Base-by-base conservation (phyloP, 2,888 invertebrate genomes). In the Alloplasta piceator region DNA sequence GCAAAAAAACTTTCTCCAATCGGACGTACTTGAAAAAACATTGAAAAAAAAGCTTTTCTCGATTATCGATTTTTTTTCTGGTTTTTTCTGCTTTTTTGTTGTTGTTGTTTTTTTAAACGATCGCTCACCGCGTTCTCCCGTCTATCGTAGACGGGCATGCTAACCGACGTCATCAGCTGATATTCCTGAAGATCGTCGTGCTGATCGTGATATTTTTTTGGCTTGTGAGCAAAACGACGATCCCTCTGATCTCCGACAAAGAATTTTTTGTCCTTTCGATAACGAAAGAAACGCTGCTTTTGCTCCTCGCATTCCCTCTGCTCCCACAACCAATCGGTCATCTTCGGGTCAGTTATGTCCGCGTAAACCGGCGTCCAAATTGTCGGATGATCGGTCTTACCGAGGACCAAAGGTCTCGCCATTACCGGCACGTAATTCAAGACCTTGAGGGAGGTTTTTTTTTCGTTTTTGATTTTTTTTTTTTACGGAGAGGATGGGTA, bases 281-380 rank as follows among this genome's bases (percentile, higher is more conserved):
- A 96, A 79, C 94, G 95, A 89, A 95, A 93, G 85, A 96, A 96
- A 9, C 96, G 94, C 85, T 96, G 95, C 85, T 95, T 95, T 89
- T 98, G 98, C 84, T 96, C 95, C 41, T 95, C 95, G 87, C 96
- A 94, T 89, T 97, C 97, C 48, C 96, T 94, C 86, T 96, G 95
- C 85, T 97, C 97, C 98, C 98, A 98, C 52, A 97, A 93, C 95
- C 97, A 98, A 88, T 98, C 97, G 10, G 98, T 97, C 91, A 98
- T 95, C 93, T 97, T 97, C 0, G 97, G 97, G 93, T 98, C 97
- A 86, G 97, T 96, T 72, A 97, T 95, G 91, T 99, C 98, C 14
- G 98, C 98, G 92, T 99, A 99, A 12, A 98, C 98, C 7, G 98
- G 98, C 0, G 98, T 98, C 99, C 99, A 99, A 6, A 98, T 96